A percentile compares a stretch with the other conserved stretches of the same genome.
These are phyloP conservation scores for Cetoscarus ocellatus DNA, from an alignment of 2,797 vertebrate species.

Conservation along the genomic window DNA sequence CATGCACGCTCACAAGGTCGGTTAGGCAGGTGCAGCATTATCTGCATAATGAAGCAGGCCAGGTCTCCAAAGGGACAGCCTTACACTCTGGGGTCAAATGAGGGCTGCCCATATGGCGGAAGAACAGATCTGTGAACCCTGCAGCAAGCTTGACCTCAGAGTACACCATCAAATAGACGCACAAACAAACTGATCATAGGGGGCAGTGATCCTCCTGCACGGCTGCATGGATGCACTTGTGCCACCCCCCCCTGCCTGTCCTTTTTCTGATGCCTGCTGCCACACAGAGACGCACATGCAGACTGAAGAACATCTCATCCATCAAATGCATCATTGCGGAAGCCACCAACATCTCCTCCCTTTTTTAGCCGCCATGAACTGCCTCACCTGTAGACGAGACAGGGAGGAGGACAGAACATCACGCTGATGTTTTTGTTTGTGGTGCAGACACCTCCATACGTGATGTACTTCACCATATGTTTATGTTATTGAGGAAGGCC, in stretches of 20 bases:
- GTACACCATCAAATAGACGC: constrained; percentile 85
- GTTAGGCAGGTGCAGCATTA: constrained; percentile 93
- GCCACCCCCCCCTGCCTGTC: constrained; percentile 4
- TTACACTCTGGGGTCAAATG: constrained; percentile 92
- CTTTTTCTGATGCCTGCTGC: constrained; percentile 62
- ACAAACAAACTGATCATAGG: constrained; percentile 79
- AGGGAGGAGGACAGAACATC: constrained; percentile 24
- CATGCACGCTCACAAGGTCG: constrained; percentile 73
- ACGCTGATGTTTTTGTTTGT: constrained; percentile 31
- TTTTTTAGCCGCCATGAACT: constrained; percentile 34
- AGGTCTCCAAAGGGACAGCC: constrained; percentile 92
- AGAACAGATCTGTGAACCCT: constrained; percentile 91
- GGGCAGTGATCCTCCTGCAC: constrained; percentile 61
- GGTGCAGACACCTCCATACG: constrained; percentile 13
- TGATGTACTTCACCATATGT: constrained; percentile 33
- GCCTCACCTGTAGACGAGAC: constrained; percentile 55
- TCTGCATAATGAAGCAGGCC: constrained; percentile 97
- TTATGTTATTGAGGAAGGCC: constrained; percentile 41
- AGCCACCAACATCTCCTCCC: constrained; percentile 40
- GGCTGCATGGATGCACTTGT: constrained; percentile 37
- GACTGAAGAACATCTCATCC: constrained; percentile 66
- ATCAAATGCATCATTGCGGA: constrained; percentile 59
- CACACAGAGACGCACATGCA: constrained; percentile 65
- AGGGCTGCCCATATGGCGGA: constrained; percentile 94
- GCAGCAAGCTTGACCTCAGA: constrained; percentile 90